Evolutionary conservation across 1,140 invertebrate species (phyloP).

Genomic region (Palaemon carinicauda): DNA sequence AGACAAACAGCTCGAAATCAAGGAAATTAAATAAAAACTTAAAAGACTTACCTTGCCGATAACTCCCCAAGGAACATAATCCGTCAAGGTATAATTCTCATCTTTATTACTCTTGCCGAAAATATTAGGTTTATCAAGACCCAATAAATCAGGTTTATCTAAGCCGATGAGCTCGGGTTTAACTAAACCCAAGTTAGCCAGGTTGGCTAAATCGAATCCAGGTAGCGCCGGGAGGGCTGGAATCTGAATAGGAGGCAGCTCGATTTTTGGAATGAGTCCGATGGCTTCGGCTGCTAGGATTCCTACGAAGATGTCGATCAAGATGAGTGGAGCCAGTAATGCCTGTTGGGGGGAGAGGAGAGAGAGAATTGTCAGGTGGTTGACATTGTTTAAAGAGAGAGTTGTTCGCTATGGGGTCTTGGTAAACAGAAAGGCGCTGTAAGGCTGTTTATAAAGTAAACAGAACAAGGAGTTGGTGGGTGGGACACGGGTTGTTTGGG

Average conservation of each 20-base stretch:
- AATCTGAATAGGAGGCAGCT: slow-evolving; percentile 1
- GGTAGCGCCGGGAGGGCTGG: neutral
- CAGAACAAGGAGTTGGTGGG: too few species aligned
- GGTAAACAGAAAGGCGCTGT: too few species aligned
- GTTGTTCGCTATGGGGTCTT: too few species aligned
- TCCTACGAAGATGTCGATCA: slow-evolving; percentile 36
- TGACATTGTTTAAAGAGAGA: too few species aligned
- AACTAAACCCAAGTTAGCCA: neutral
- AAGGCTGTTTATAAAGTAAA: too few species aligned
- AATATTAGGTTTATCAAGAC: neutral
- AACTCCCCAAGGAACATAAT: slow-evolving; percentile 16
- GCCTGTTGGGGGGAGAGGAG: too few species aligned
- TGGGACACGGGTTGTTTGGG: too few species aligned
- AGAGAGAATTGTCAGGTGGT: too few species aligned
- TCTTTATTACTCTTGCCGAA: neutral
- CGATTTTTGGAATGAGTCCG: neutral
- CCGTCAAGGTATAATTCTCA: neutral
- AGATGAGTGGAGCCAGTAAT: slow-evolving; percentile 29
- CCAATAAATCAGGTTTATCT: too few species aligned
- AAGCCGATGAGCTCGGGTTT: neutral
- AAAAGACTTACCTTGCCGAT: slow-evolving; percentile 8
- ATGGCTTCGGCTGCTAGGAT: slow-evolving; percentile 14
- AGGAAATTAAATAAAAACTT: too few species aligned
- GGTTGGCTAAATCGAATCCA: neutral
- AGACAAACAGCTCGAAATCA: too few species aligned